Evolutionary conservation across 2,113 vertebrate species (phyloP).

Genomic region (Cercocebus atys): DNA sequence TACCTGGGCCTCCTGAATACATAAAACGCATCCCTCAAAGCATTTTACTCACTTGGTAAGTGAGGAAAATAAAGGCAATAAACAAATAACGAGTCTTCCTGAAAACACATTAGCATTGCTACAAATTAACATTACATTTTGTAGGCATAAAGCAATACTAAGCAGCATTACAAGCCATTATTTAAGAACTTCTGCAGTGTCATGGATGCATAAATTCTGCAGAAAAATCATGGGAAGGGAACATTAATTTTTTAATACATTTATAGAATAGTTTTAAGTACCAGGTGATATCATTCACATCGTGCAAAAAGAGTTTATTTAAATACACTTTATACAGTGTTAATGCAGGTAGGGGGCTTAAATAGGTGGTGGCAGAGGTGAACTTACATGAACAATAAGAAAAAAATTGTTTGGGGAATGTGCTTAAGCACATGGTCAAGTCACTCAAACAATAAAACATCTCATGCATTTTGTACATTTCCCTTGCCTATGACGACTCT

Average conservation of each 20-base stretch:
- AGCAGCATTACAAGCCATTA: constrained; percentile 43
- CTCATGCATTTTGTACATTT: constrained; percentile 86
- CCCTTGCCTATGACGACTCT: constrained; percentile 85
- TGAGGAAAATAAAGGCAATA: neutral
- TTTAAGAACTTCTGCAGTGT: constrained; percentile 37
- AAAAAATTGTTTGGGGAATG: constrained; percentile 54
- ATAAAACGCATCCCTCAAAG: neutral
- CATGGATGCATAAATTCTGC: neutral
- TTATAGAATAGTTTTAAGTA: constrained; percentile 9
- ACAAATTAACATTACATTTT: constrained; percentile 49
- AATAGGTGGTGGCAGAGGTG: neutral
- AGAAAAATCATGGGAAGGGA: constrained; percentile 48
- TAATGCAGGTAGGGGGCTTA: neutral
- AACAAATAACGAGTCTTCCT: neutral
- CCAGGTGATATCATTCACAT: constrained; percentile 14
- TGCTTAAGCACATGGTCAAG: constrained; percentile 58
- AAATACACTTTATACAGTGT: neutral
- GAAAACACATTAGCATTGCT: neutral
- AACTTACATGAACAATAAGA: constrained; percentile 33
- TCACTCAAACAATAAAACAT: constrained; percentile 82
- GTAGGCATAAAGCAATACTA: constrained; percentile 17
- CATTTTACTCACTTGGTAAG: neutral
- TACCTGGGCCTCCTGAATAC: neutral
- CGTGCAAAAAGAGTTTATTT: neutral
- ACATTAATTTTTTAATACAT: constrained; percentile 41